phyloP scores from a whole-genome alignment of 2,888 invertebrate genomes.

The Agelastica alni region DNA sequence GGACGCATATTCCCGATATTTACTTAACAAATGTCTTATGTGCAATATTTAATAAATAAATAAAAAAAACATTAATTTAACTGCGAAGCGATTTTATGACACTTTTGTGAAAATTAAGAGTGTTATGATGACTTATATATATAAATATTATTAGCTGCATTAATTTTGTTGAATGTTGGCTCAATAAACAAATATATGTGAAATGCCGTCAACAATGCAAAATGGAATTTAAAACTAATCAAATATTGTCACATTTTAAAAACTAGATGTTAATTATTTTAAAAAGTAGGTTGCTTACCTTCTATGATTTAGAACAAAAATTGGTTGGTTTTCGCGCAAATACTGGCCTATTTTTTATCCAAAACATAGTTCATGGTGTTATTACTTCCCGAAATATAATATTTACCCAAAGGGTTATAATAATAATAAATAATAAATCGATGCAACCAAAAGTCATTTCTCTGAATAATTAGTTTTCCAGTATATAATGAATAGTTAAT shows the following conservation, averaged over 20 bases:
- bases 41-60: no score
- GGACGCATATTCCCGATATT: conserved; percentile 10
- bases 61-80: conserved; percentile 9
- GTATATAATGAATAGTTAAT: no score
- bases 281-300: no score
- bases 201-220: conserved; percentile 53
- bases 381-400: not conserved
- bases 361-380: not conserved
- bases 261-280: not conserved
- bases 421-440: no score
- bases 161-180: conserved; percentile 41
- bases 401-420: no score
- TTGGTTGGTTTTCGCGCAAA: not conserved
- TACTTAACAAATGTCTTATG: conserved; percentile 12
- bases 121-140: conserved; percentile 23
- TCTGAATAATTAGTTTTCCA: no score
- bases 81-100: conserved; percentile 4
- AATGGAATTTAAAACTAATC: conserved; percentile 42
- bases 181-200: conserved; percentile 43
- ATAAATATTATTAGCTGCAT: conserved; percentile 33
- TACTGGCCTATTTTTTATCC: not conserved
- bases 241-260: not conserved
- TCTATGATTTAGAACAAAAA: not conserved
- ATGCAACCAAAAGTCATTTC: no score
- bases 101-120: conserved; percentile 27